Evolutionary conservation across 2,888 invertebrate genomes (phyloP), one percentile per base, ranked within the genome.

Genomic region (Phortica okadai): DNA sequence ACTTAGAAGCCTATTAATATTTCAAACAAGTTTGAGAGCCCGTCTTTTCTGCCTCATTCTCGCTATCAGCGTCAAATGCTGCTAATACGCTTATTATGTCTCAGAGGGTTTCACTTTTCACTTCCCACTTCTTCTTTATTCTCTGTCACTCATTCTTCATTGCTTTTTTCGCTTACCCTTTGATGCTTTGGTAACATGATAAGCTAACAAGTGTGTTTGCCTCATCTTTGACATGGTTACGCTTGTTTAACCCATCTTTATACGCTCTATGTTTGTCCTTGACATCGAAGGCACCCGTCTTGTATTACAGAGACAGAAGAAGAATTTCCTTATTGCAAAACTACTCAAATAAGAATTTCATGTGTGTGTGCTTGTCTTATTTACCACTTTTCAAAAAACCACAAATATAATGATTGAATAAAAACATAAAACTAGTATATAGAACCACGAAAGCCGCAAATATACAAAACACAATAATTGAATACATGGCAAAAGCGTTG

Each of bases 151-250:
- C 10, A 62, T 25, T 50, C 50, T 50, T 50, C 50, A 50, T 25
- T 62, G 21, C 62, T 56, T 33, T 33, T 14, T 50, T 8, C 8
- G 50, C 50, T 50, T 62, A 25, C 62, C 10, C 33, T 11, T 8
- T 62, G 25, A 8, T n/a, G 6, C 70, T 8, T 54, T 25, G 44
- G 80, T 80, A 88, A 86, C 85, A 83, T 81, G 88, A 86, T 85
- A 85, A 83, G 87, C 83, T 79, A 83, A 87, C 81, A 88, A 88
- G 88, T 84, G 81, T 85, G 87, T 88, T 87, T 86, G 84, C 81
- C 84, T 87, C 72, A 76, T 76, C 79, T 82, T 78, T 82, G 82
- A 79, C 77, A 78, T 66, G 73, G 11, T 73, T 76, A 25, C 62
- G 62, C 62, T 25, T 5, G 6, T 1, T 25, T 62, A 62, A 21